phyloP scores from a whole-genome alignment of 1,140 invertebrate genomes.

The Calephelis virginiensis region DNA sequence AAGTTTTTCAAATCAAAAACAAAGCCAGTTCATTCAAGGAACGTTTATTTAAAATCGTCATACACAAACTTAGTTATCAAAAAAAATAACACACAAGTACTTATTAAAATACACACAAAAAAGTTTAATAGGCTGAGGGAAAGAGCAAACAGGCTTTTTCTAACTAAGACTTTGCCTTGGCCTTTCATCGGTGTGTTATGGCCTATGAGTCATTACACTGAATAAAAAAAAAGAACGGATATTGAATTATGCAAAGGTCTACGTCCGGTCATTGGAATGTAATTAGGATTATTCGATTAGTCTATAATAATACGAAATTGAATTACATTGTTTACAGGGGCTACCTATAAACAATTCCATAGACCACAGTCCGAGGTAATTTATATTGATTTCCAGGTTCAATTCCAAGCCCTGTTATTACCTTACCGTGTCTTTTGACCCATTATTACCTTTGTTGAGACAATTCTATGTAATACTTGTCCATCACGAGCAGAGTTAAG shows the following conservation, averaged over 20 bases:
- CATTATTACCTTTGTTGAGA: constrained; percentile 42
- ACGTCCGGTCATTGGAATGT: constrained; percentile 22
- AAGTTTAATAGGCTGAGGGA: no score
- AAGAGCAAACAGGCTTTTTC: no score
- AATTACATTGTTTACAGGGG: constrained; percentile 41
- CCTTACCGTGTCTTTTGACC: constrained; percentile 63
- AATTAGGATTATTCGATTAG: constrained; percentile 18
- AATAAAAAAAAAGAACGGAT: no score
- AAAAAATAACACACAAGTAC: no score
- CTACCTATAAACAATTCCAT: constrained; percentile 49
- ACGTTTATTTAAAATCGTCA: no score
- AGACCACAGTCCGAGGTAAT: constrained; percentile 43
- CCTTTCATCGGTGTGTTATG: no score
- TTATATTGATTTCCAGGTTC: constrained; percentile 47
- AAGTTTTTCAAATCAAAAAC: no score
- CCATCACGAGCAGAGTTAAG: constrained; percentile 28
- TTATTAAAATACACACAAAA: no score
- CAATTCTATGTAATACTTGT: constrained; percentile 34
- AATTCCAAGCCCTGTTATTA: constrained; percentile 54
- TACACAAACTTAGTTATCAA: no score
- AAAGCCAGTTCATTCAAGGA: no score
- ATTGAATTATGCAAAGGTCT: constrained; percentile 16
- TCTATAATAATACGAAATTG: constrained; percentile 37
- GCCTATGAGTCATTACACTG: no score
- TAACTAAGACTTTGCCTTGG: no score